Percentiles rank a stretch among this genome's conserved stretches.
Evolutionary conservation across 2,888 invertebrate species (phyloP).

Genomic region (Cylloceria caligata): DNA sequence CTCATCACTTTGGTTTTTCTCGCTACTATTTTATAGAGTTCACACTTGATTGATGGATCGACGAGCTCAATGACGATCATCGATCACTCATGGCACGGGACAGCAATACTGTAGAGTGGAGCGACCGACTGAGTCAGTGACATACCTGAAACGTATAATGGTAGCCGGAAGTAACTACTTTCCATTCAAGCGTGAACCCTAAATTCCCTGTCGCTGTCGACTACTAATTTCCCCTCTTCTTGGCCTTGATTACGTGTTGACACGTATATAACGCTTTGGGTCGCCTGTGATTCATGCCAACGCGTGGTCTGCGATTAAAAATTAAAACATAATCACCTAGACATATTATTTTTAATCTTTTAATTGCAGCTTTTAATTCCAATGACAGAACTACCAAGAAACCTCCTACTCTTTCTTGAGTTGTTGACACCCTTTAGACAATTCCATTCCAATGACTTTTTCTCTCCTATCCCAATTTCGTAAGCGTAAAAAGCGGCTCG

Average conservation of each 20-base stretch:
- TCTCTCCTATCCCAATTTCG: slow-evolving; percentile 36
- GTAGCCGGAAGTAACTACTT: slow-evolving; percentile 36
- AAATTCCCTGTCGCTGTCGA: slow-evolving; percentile 29
- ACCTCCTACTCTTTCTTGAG: no score
- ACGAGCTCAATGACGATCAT: background rate
- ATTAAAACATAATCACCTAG: slow-evolving; percentile 20
- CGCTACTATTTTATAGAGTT: background rate
- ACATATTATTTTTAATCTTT: slow-evolving; percentile 6
- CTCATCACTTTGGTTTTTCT: background rate
- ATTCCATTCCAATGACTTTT: slow-evolving; percentile 1
- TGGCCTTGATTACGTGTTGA: slow-evolving; percentile 32
- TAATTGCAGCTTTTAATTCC: background rate
- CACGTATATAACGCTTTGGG: slow-evolving; percentile 14
- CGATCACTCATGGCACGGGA: background rate
- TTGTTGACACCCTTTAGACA: slow-evolving; percentile 29
- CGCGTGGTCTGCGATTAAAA: background rate
- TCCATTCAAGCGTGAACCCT: slow-evolving; percentile 32
- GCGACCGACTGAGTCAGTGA: slow-evolving; percentile 9
- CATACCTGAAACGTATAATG: slow-evolving; percentile 10
- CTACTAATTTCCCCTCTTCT: slow-evolving; percentile 14
- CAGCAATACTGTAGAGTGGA: background rate
- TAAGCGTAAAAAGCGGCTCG: slow-evolving; percentile 25
- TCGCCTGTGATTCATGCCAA: slow-evolving; percentile 20
- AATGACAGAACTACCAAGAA: slow-evolving; percentile 4
- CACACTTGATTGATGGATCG: slow-evolving; percentile 5